Evolutionary conservation across 2,797 vertebrate genomes (phyloP), one percentile per base, ranked within the genome.

Genomic region (Sebastes minor): DNA sequence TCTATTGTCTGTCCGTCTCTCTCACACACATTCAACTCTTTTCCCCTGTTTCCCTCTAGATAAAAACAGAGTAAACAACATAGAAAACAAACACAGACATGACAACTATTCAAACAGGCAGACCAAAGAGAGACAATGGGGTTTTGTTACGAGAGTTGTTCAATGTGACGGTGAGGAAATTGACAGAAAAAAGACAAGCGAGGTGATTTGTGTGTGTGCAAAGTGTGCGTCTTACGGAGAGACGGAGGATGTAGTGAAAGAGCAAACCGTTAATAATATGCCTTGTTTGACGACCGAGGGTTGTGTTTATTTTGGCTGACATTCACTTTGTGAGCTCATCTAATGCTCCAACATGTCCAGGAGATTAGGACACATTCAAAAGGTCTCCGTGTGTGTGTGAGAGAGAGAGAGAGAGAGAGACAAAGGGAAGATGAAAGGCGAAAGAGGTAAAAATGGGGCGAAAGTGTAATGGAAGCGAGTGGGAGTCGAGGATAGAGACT

Each of bases 271-370:
- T 86, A 84, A 86, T 81, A 78, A 76, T 63, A 69, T 9, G 32
- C 35, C 55, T 59, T 60, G 35, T 88, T 81, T 85, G 78, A 83
- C 2, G 55, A 64, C 63, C 27, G 10, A 52, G 25, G 30, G 57
- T 63, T 87, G 69, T 62, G 52, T 84, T 81, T 80, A 57, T 86
- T 86, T 75, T 82, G 81, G 77, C 78, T 85, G 84, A 86, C 68
- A 81, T 86, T 88, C 78, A 87, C 63, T 81, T 66, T 33, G 28
- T 61, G 65, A 78, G 81, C 87, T 89, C 85, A 82, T 89, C 75
- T 74, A 33, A 88, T 76, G 76, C 84, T 74, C 62, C 73, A 53
- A 35, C 86, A 81, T 86, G 86, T 82, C 76, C 72, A 38, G 66
- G 79, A 64, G 82, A 85, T 85, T 78, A 80, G 30, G 65, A 35